These are phyloP conservation scores for Percopsis transmontana DNA, from an alignment of 2,113 vertebrate species.

Conservation along the genomic window DNA sequence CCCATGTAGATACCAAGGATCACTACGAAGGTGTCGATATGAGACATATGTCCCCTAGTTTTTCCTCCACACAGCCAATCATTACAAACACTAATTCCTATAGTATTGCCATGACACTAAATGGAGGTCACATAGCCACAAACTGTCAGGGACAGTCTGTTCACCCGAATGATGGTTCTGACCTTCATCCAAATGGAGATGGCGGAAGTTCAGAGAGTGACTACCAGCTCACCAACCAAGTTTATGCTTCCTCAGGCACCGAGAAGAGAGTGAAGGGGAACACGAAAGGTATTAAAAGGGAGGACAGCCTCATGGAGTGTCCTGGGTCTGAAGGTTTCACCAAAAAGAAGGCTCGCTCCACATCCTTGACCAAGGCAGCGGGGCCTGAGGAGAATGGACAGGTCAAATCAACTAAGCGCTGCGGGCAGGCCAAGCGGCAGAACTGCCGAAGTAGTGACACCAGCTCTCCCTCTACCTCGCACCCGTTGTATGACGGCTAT, in stretches of 20 bases:
- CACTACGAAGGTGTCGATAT: constrained; percentile 85
- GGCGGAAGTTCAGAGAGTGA: constrained; percentile 78
- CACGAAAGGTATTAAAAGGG: constrained; percentile 73
- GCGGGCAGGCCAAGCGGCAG: constrained; percentile 84
- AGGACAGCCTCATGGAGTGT: constrained; percentile 80
- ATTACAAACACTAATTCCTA: constrained; percentile 84
- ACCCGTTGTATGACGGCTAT: constrained; percentile 85
- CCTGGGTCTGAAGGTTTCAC: constrained; percentile 75
- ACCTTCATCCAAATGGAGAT: constrained; percentile 81
- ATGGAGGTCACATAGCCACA: constrained; percentile 84
- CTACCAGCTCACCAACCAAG: constrained; percentile 77
- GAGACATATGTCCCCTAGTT: constrained; percentile 84
- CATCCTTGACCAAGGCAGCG: constrained; percentile 78
- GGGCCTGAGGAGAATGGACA: constrained; percentile 76
- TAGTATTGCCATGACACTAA: constrained; percentile 84
- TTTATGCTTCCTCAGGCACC: constrained; percentile 66
- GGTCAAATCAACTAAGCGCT: constrained; percentile 82
- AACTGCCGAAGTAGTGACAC: constrained; percentile 84
- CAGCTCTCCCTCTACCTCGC: constrained; percentile 79
- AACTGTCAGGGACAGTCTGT: constrained; percentile 80
- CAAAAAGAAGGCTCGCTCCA: constrained; percentile 87
- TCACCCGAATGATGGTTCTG: constrained; percentile 76
- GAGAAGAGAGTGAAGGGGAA: constrained; percentile 67
- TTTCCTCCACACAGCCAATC: constrained; percentile 78
- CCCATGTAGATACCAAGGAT: constrained; percentile 81